Evolutionary conservation across 2,797 vertebrate species (phyloP).

Genomic region (Hapalemur alaotrensis): DNA sequence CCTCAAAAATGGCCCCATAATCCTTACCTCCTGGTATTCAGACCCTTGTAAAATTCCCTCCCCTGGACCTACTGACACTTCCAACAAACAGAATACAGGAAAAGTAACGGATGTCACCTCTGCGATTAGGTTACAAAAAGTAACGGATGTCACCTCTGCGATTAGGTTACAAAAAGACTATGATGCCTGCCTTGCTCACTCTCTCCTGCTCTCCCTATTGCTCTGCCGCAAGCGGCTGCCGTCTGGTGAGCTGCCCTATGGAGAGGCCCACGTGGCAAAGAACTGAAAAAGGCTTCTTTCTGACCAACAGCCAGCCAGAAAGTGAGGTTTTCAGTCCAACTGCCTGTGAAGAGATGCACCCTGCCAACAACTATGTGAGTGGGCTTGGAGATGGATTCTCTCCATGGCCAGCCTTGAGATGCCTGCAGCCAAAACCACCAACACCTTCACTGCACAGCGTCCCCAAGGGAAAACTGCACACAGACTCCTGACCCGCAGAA

Average conservation of each 20-base stretch:
- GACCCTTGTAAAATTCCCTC: not conserved
- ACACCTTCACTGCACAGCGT: not conserved
- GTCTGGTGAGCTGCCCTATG: not conserved
- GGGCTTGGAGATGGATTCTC: not conserved
- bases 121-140: constrained; percentile 5
- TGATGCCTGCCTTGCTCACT: not conserved
- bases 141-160: not conserved
- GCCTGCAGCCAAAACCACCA: not conserved
- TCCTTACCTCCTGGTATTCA: not conserved
- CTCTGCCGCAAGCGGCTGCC: not conserved
- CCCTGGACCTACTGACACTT: not conserved
- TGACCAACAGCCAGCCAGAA: not conserved
- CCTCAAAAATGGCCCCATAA: not conserved
- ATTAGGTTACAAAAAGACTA: not conserved
- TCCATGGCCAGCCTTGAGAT: not conserved
- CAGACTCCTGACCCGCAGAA: not conserved
- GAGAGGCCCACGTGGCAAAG: not conserved
- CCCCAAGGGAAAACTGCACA: not conserved
- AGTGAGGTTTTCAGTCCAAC: not conserved
- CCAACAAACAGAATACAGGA: not conserved
- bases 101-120: not conserved
- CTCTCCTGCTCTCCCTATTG: not conserved
- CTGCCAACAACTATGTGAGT: not conserved
- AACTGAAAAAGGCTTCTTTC: not conserved
- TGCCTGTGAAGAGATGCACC: not conserved